Evolutionary conservation across 2,888 invertebrate species (phyloP).

Genomic region (Eupithecia abbreviata): DNA sequence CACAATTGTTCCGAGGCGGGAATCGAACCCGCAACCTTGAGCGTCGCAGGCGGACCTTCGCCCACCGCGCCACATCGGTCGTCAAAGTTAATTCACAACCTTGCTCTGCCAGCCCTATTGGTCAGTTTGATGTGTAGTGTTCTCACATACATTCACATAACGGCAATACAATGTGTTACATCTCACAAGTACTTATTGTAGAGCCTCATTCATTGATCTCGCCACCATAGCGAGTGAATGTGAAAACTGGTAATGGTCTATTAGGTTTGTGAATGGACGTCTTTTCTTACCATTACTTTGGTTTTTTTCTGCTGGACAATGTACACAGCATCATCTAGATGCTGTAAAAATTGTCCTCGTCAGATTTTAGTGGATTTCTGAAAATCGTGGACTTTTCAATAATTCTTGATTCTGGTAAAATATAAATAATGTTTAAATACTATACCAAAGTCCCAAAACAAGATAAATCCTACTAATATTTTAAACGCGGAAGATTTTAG

Average conservation of each 20-base stretch:
- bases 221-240: conserved; percentile 31
- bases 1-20: too few relatives aligned
- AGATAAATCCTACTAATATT: not conserved
- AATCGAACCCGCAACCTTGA: too few relatives aligned
- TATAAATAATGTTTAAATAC: not conserved
- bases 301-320: too few relatives aligned
- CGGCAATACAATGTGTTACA: conserved; percentile 37
- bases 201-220: conserved; percentile 35
- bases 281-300: not conserved
- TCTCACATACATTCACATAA: conserved; percentile 36
- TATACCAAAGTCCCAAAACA: not conserved
- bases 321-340: too few relatives aligned
- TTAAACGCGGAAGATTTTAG: too few relatives aligned
- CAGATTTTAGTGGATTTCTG: not conserved
- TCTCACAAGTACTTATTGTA: conserved; percentile 37
- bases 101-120: not conserved
- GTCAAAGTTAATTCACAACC: not conserved
- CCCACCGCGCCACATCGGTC: too few relatives aligned
- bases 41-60: too few relatives aligned
- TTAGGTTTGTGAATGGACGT: conserved; percentile 19
- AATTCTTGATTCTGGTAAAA: not conserved
- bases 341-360: not conserved
- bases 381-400: not conserved
- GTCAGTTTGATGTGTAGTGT: conserved; percentile 11
- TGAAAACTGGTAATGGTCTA: conserved; percentile 31